These are phyloP conservation scores for Helarctos malayanus DNA, from an alignment of 2,797 vertebrate species.

Conservation along the genomic window DNA sequence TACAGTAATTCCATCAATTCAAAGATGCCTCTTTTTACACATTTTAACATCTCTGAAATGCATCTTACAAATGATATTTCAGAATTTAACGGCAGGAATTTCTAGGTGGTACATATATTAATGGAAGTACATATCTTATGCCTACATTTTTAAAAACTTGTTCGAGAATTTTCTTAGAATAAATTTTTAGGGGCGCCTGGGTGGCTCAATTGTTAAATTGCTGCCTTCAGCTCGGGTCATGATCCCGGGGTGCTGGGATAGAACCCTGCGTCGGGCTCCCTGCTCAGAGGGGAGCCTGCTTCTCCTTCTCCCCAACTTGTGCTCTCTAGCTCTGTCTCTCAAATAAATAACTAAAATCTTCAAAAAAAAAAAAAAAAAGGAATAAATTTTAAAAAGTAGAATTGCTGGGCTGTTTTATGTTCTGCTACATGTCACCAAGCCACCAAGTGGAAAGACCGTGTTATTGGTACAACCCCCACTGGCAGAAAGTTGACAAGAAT, in stretches of 20 bases:
- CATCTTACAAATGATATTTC: not conserved
- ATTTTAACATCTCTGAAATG: slow-evolving; percentile 15
- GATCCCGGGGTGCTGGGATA: too few species aligned
- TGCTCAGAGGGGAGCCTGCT: too few species aligned
- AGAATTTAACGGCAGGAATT: not conserved
- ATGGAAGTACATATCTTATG: slow-evolving; percentile 4
- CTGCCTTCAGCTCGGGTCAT: not conserved
- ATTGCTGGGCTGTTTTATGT: not conserved
- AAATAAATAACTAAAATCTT: too few species aligned
- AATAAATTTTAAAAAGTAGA: not conserved
- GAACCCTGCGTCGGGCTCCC: too few species aligned
- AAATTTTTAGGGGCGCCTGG: too few species aligned
- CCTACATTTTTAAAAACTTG: not conserved
- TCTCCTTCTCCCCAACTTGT: too few species aligned
- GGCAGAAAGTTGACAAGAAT: not conserved
- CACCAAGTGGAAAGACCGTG: not conserved
- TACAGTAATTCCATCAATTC: not conserved
- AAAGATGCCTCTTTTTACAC: not conserved
- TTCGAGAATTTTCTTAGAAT: not conserved
- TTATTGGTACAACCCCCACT: not conserved
- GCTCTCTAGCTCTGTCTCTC: too few species aligned
- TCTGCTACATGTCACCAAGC: not conserved
- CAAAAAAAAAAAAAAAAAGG: too few species aligned
- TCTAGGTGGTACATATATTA: not conserved
- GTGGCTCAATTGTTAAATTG: not conserved